Conservation (phyloP, 2,888 invertebrate species). For the Diaprepes abbreviatus region DNA sequence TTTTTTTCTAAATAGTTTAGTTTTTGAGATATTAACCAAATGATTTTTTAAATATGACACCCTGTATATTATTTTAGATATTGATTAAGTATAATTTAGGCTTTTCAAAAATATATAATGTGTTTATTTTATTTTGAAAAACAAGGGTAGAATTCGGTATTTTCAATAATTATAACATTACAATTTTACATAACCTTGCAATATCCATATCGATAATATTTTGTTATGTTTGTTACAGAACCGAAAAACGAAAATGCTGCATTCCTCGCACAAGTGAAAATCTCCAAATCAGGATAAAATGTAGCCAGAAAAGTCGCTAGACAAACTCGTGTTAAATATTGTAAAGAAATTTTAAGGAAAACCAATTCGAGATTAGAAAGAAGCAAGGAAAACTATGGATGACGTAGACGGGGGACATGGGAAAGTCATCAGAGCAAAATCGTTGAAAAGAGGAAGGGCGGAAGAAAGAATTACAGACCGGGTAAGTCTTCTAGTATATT, state of each 20-base stretch:
- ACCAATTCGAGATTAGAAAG: not conserved
- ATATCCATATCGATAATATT: too few species aligned
- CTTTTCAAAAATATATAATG: too few species aligned
- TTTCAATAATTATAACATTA: too few species aligned
- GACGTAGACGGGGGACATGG: conserved; percentile 54
- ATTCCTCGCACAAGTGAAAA: not conserved
- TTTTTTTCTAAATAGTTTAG: too few species aligned
- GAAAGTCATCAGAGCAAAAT: conserved; percentile 81
- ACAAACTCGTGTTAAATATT: not conserved
- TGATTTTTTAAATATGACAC: too few species aligned
- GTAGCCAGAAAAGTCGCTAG: not conserved
- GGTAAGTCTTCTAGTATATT: too few species aligned
- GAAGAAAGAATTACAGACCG: conserved; percentile 83
- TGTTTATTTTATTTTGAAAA: too few species aligned
- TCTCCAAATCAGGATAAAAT: not conserved
- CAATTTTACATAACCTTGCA: too few species aligned
- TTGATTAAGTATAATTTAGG: too few species aligned
- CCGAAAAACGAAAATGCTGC: not conserved
- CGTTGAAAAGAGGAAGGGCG: conserved; percentile 83
- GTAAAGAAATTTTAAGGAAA: conserved; percentile 31
- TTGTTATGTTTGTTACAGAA: not conserved
- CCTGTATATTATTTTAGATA: too few species aligned
- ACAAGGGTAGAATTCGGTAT: too few species aligned
- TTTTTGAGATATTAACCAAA: too few species aligned
- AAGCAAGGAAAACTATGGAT: conserved; percentile 50